These are phyloP conservation scores for Melanaphis sacchari DNA, from an alignment of 1,140 invertebrate genomes.

Conservation along the genomic window DNA sequence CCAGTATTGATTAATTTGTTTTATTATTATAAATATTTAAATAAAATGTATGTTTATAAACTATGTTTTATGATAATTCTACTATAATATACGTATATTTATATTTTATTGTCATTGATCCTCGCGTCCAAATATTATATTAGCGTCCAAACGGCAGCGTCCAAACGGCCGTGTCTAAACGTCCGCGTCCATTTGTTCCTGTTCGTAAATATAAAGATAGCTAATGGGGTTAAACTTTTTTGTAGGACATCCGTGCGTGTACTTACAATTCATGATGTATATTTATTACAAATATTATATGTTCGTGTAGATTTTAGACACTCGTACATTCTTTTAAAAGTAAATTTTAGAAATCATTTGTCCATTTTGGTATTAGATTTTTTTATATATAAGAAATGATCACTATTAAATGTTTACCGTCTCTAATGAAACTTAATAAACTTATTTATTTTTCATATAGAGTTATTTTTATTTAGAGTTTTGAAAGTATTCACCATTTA, in stretches of 20 bases:
- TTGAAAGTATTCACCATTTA: background rate
- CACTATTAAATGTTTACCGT: background rate
- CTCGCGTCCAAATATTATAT: too few relatives aligned
- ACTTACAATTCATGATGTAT: background rate
- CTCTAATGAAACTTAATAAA: background rate
- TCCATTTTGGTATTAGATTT: background rate
- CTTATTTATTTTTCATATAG: background rate
- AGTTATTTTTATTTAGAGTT: background rate
- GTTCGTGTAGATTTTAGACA: background rate
- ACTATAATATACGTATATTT: too few relatives aligned
- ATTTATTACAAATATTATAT: background rate
- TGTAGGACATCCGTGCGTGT: background rate
- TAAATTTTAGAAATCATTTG: background rate
- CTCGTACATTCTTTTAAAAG: background rate
- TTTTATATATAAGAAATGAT: background rate
- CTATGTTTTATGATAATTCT: too few relatives aligned
- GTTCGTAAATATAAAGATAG: background rate
- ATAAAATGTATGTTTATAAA: too few relatives aligned
- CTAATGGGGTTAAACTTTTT: background rate
- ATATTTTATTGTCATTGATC: too few relatives aligned
- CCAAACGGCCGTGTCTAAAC: too few relatives aligned
- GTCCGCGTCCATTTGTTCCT: too few relatives aligned
- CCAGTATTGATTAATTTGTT: too few relatives aligned
- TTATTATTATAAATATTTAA: too few relatives aligned
- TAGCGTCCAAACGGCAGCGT: too few relatives aligned